Evolutionary conservation across 2,113 vertebrate species (phyloP), one percentile per base, ranked within the genome.

Genomic region (Colius striatus): DNA sequence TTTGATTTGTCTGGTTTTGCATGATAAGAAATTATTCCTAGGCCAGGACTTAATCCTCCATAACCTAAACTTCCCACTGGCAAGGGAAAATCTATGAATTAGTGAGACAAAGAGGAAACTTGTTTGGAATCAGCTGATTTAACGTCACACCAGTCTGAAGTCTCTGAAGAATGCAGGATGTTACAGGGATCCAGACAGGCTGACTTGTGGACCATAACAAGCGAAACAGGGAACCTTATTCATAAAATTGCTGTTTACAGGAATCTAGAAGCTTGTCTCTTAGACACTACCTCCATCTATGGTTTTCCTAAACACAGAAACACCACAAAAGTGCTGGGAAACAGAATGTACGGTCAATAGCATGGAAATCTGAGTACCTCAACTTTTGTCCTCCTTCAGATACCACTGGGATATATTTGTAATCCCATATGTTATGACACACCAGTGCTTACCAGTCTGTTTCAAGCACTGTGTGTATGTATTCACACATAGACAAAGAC

Each of bases 381-480:
- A 93, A 84, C 65, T 78, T 92, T 61, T 53, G 48, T 93, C 86
- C 43, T 90, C 65, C 77, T 71, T 51, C 80, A 84, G 58, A 93
- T 84, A 61, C 57, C 73, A 9, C 76, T n/a, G 73, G 73, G 86
- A 94, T 84, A 55, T 92, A 68, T 94, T 84, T 94, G 89, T 50
- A 72, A 89, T 78, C 68, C 94, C 89, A 68, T 94, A 89, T 89
- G 94, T 68, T 93, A 63, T 1, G 4, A 89, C 65, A 91, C 92
- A 63, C 91, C 91, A 81, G 81, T 45, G 18, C 92, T 57, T 50
- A 74, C 66, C 61, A 72, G 70, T 45, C 80, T 95, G 80, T 57
- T 87, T 90, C 92, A 68, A 14, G 68, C 89, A 53, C 80, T 34
- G 29, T 78, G 83, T 81, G 86, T 95, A 89, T 14, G 0, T 78